These are phyloP conservation scores for Pomacea maculata DNA, from an alignment of 1,140 invertebrate species.

Conservation along the genomic window DNA sequence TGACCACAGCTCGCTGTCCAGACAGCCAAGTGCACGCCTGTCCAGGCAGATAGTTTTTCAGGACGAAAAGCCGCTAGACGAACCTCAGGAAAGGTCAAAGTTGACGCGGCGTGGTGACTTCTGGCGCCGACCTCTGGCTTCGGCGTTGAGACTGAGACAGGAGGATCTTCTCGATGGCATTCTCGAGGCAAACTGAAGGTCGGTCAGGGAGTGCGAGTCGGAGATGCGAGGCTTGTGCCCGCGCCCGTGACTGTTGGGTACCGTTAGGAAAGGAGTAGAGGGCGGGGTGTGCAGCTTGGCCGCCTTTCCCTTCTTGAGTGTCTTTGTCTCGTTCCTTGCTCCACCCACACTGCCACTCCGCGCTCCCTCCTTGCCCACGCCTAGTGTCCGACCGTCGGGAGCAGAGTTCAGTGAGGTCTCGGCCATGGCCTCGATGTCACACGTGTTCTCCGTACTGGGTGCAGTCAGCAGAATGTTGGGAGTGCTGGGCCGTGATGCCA, in stretches of 20 bases:
- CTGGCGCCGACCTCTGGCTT: conserved; percentile 15
- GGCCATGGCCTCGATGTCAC: background rate
- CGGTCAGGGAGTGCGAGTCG: conserved; percentile 20
- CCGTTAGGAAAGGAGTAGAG: conserved; percentile 6
- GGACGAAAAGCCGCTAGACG: no score
- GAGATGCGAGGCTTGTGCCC: conserved; percentile 9
- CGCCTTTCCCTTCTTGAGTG: background rate
- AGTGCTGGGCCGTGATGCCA: conserved; percentile 9
- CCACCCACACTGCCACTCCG: no score
- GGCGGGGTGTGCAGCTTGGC: conserved; percentile 17
- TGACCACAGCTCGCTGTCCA: background rate
- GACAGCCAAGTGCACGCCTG: background rate
- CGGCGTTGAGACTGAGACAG: conserved; percentile 31
- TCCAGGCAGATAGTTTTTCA: background rate
- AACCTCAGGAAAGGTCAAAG: conserved; percentile 31
- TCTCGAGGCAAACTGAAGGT: background rate
- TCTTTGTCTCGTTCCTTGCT: background rate
- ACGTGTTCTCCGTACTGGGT: background rate
- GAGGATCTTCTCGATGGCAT: conserved; percentile 13
- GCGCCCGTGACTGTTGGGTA: conserved; percentile 12
- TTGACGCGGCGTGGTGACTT: conserved; percentile 30
- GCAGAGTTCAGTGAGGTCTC: conserved; percentile 3
- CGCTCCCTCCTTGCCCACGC: background rate
- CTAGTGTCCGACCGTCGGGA: background rate
- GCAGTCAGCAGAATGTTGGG: conserved; percentile 22